These are phyloP conservation scores for Melopsittacus undulatus DNA, from an alignment of 2,797 vertebrate genomes.

Conservation along the genomic window DNA sequence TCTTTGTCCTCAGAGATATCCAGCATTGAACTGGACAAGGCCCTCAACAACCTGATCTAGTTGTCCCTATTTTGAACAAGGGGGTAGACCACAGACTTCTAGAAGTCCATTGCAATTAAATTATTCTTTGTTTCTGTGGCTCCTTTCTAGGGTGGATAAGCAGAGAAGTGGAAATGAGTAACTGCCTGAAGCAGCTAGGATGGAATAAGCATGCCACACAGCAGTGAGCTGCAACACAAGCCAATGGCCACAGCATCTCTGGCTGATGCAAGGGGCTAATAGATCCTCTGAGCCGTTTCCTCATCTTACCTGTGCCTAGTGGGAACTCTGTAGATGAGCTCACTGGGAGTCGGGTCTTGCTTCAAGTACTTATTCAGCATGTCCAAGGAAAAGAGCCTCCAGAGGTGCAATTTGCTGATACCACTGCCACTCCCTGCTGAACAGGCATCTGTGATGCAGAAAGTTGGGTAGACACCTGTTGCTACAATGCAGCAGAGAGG, in stretches of 20 bases:
- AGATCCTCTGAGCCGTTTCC: not conserved
- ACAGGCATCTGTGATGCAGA: slow-evolving; percentile 80
- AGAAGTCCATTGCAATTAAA: not conserved
- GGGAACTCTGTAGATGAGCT: slow-evolving; percentile 82
- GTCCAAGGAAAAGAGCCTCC: slow-evolving; percentile 88
- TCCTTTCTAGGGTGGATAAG: not conserved
- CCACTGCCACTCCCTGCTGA: slow-evolving; percentile 75
- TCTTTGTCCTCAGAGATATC: not conserved
- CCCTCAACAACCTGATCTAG: not conserved
- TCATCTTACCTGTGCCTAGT: slow-evolving; percentile 83
- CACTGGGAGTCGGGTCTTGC: slow-evolving; percentile 73
- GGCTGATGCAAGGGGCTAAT: not conserved
- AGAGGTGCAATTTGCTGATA: slow-evolving; percentile 83
- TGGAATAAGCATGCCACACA: not conserved
- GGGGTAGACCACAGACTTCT: not conserved
- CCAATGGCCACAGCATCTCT: not conserved
- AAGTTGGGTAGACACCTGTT: slow-evolving; percentile 81
- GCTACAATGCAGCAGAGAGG: slow-evolving; percentile 80
- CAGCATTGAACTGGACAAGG: not conserved
- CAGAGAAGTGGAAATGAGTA: not conserved
- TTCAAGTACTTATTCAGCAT: slow-evolving; percentile 83
- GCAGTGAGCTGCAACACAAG: not conserved
- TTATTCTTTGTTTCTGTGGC: not conserved
- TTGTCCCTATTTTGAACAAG: not conserved
- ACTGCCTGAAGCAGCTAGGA: not conserved